Percentiles rank a stretch among this genome's conserved stretches.
Evolutionary conservation across 1,140 invertebrate species (phyloP).

Genomic region (Dolichoris vasculosae): DNA sequence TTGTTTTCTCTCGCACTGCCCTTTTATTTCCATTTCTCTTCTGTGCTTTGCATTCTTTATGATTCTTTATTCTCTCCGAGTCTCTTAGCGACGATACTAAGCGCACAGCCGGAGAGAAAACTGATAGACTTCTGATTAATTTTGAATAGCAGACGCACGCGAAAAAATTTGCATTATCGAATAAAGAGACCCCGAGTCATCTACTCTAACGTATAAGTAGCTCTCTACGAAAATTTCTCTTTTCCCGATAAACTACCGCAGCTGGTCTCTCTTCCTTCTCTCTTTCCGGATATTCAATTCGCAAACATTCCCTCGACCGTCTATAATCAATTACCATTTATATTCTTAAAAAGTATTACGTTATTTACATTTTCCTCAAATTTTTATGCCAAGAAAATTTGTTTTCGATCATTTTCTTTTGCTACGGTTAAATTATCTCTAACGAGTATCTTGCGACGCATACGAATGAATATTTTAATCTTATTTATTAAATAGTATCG

Average conservation of each 20-base stretch:
- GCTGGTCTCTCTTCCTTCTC: no score
- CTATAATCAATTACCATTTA: neutral
- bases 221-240: neutral
- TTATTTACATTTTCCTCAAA: neutral
- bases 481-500: no score
- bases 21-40: neutral
- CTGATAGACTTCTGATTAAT: conserved; percentile 37
- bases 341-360: neutral
- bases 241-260: conserved; percentile 1
- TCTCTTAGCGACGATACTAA: neutral
- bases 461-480: no score
- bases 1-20: neutral
- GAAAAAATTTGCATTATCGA: conserved; percentile 42
- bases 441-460: no score
- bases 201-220: neutral
- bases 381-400: neutral
- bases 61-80: no score
- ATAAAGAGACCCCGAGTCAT: conserved; percentile 1
- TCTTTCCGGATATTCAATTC: conserved; percentile 8
- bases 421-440: no score
- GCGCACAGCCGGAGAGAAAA: neutral
- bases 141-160: neutral
- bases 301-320: neutral
- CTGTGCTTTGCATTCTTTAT: conserved; percentile 35
- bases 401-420: neutral